These are phyloP conservation scores for Oncorhynchus kisutch DNA, from an alignment of 2,113 vertebrate species.

Conservation along the genomic window DNA sequence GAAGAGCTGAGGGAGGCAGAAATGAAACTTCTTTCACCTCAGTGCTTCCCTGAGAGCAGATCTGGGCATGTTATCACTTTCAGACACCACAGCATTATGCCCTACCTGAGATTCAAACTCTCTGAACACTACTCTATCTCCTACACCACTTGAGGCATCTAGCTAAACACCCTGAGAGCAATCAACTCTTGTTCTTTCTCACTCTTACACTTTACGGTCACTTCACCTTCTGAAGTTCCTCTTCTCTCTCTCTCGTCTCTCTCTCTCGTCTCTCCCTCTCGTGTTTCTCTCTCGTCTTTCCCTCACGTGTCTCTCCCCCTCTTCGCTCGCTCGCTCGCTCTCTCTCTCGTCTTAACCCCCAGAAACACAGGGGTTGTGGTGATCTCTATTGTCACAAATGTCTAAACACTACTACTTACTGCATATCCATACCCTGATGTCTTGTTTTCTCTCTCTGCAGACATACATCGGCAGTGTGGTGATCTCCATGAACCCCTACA, in stretches of 20 bases:
- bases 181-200: too few species aligned
- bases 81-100: neutral
- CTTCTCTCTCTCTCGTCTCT: too few species aligned
- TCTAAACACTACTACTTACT: neutral
- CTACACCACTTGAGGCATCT: neutral
- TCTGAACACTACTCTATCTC: neutral
- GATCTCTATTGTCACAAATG: neutral
- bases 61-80: neutral
- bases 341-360: too few species aligned
- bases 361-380: neutral
- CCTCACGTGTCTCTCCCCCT: too few species aligned
- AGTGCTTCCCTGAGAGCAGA: neutral
- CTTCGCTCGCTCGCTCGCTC: too few species aligned
- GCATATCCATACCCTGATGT: neutral
- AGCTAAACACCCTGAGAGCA: too few species aligned
- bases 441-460: constrained; percentile 61
- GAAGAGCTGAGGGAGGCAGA: constrained; percentile 32
- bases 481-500: constrained; percentile 97
- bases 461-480: constrained; percentile 98
- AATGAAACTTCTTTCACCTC: neutral
- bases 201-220: neutral
- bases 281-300: too few species aligned
- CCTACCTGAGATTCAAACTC: neutral
- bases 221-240: neutral
- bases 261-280: too few species aligned